These are phyloP conservation scores for Chalcosyrphus nemorum DNA, from an alignment of 2,888 invertebrate genomes.

Conservation along the genomic window DNA sequence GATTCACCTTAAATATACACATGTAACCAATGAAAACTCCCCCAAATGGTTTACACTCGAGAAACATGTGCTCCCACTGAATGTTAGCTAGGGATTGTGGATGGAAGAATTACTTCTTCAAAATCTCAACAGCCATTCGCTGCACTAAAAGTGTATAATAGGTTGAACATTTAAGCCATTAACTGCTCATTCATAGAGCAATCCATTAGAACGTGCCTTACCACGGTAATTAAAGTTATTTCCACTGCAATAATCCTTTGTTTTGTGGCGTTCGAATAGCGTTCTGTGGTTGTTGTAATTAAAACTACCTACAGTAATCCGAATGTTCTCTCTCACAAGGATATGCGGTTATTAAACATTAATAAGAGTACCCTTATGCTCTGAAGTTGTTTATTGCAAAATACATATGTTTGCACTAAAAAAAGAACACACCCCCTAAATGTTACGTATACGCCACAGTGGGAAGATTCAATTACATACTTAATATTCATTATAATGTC, in stretches of 20 bases:
- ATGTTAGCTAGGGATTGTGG: background rate
- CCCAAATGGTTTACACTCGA: background rate
- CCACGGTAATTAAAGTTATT: constrained; percentile 12
- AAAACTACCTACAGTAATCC: constrained; percentile 25
- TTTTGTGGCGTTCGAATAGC: background rate
- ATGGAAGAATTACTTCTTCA: background rate
- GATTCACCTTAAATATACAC: background rate
- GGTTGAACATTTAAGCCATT: constrained; percentile 15
- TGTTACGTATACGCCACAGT: constrained; percentile 53
- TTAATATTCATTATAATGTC: constrained; percentile 33
- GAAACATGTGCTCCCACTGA: background rate
- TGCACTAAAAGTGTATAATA: constrained; percentile 5
- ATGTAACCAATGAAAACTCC: background rate
- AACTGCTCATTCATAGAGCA: constrained; percentile 20
- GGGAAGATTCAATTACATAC: background rate
- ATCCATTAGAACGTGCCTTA: constrained; percentile 11
- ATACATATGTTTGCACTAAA: background rate
- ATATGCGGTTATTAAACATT: constrained; percentile 11
- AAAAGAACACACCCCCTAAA: background rate
- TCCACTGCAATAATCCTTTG: background rate
- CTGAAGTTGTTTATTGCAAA: background rate
- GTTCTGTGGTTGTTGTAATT: background rate
- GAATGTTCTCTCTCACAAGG: constrained; percentile 10
- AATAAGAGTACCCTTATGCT: constrained; percentile 7
- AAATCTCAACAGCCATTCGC: background rate